phyloP scores from a whole-genome alignment of 2,797 vertebrate species.

The Myripristis jacobus region DNA sequence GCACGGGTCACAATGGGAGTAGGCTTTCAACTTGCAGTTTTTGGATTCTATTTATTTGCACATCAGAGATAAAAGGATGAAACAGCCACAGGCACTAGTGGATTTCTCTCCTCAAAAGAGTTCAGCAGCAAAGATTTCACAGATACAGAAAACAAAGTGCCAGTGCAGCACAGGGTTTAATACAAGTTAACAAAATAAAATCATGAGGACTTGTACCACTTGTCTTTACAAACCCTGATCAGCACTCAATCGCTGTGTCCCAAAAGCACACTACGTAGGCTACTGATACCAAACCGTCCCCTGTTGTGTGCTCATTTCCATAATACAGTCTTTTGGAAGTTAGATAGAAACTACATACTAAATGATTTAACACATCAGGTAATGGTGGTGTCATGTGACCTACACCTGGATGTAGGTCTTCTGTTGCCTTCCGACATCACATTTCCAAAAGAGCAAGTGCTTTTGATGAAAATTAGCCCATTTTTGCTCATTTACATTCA shows the following conservation, averaged over 20 bases:
- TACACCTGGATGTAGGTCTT: too few relatives aligned
- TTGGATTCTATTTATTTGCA: constrained; percentile 8
- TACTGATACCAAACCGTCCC: neutral
- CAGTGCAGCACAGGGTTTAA: neutral
- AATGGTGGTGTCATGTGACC: too few relatives aligned
- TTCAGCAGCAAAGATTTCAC: neutral
- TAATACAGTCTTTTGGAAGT: too few relatives aligned
- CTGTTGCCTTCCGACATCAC: too few relatives aligned
- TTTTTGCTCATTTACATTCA: too few relatives aligned
- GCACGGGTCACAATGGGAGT: neutral
- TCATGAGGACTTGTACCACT: neutral
- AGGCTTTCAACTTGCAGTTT: neutral
- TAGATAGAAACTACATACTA: too few relatives aligned
- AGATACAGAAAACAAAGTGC: neutral
- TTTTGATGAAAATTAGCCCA: too few relatives aligned
- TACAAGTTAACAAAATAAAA: neutral
- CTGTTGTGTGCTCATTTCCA: too few relatives aligned
- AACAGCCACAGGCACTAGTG: neutral
- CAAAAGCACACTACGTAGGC: neutral
- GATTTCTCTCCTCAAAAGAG: constrained; percentile 1
- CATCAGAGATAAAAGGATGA: neutral
- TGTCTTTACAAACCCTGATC: neutral
- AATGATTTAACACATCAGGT: too few relatives aligned
- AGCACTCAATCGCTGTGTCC: too few relatives aligned
- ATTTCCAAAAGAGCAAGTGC: too few relatives aligned